Base-by-base conservation (phyloP, 2,113 vertebrate species). In the Megalops atlanticus region DNA sequence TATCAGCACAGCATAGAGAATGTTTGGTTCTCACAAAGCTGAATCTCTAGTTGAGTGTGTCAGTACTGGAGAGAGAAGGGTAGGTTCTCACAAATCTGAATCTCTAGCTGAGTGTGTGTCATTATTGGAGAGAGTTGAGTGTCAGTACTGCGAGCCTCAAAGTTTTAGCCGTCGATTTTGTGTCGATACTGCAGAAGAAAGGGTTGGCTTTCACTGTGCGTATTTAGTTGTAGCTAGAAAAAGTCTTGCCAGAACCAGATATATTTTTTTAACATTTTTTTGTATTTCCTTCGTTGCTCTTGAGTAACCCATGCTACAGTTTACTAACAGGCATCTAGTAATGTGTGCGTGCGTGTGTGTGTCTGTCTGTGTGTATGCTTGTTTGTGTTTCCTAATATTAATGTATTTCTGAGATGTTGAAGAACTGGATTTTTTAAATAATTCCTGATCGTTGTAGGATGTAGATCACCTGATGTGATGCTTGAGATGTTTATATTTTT, bases 401-500 rank as follows among this genome's bases (percentile, higher is more conserved):
- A 31, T 81, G 49, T 64, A 6, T 64, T 80, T 75, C 36, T 41
- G 36, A 80, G 16, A 74, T 75, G 73, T 76, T 81, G 39, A 81
- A 52, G 31, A 81, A 47, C 38, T 81, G 52, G 40, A 76, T 36
- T 81, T 81, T 75, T 31, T 76, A 18, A 45, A 69, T 52, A 74
- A 72, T 54, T 43, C 40, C 39, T 45, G 27, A 24, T 74, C 18
- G 49, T 79, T 40, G 54, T 81, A 81, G 80, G 31, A 49, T 58
- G 39, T 79, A 75, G 72, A 69, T 83, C 77, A 45, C 41, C 27
- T n/a, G 41, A 75, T 73, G 72, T 83, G 70, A 79, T 64, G 76
- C 76, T 78, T 78, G 47, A 69, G 24, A 33, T 10, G 38, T 76
- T 16, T 68, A 33, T 77, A 4, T 35, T n/a, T 36, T 38, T 47